phyloP scores from a whole-genome alignment of 2,113 vertebrate species.

The Dasyprocta punctata region DNA sequence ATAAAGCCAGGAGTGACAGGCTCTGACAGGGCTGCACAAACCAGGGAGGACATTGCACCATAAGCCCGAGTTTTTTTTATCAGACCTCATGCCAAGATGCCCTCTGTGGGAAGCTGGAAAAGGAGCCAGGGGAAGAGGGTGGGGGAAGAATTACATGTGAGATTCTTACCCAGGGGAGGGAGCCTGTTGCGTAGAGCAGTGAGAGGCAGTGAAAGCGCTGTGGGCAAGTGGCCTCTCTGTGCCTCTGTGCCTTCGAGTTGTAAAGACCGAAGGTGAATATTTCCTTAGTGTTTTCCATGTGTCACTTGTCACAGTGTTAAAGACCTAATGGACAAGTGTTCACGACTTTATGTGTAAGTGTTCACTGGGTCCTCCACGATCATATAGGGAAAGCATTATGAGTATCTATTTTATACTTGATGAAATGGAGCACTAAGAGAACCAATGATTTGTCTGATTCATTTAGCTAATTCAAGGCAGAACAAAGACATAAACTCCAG shows the following conservation, averaged over 20 bases:
- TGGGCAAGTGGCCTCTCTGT: neutral
- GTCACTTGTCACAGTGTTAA: neutral
- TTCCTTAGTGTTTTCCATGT: neutral
- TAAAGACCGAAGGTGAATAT: neutral
- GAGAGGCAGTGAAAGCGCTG: neutral
- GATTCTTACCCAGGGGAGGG: neutral
- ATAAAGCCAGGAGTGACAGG: neutral
- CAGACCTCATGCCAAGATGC: neutral
- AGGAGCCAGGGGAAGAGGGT: neutral
- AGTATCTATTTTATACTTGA: neutral
- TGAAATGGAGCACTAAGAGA: neutral
- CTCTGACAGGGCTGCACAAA: conserved; percentile 46
- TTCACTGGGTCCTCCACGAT: fast-evolving
- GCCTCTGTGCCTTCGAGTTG: neutral
- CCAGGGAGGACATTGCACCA: neutral
- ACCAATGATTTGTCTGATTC: neutral
- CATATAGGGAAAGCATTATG: neutral
- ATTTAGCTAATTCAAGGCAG: neutral
- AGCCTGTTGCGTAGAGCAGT: neutral
- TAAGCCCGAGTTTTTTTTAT: neutral
- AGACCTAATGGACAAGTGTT: fast-evolving
- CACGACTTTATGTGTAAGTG: fast-evolving
- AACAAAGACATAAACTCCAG: neutral
- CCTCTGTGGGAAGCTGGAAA: neutral
- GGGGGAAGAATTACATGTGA: neutral